Evolutionary conservation across 2,113 vertebrate genomes (phyloP), one percentile per base, ranked within the genome.

Genomic region (Gallinago paraguaiae): DNA sequence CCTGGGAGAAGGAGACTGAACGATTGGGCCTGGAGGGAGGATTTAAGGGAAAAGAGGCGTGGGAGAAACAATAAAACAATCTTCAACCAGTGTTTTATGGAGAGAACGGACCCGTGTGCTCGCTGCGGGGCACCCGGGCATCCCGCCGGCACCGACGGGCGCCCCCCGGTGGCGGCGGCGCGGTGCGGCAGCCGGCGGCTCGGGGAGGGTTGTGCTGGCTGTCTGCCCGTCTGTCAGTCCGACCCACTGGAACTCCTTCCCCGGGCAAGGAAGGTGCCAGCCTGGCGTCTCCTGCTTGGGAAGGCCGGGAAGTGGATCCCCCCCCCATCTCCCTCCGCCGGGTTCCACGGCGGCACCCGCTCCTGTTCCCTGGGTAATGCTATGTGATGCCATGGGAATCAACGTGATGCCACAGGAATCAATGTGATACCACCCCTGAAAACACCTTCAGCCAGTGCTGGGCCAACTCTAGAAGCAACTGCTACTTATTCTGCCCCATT

Each of bases 351-450:
- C 39, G 4, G 16, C 27, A 4, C 2, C 23, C 1, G n/a, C 37
- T 35, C 23, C 0, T 3, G 45, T 5, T 19, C 23, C 30, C 48
- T 4, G 13, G 23, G 33, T 0, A 16, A 33, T 13, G 3, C 9
- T 20, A 20, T 23, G 63, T 9, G 39, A 19, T 22, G 37, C 16
- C 59, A 10, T 9, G 13, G 46, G 18, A 46, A 46, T 20, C 45
- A 10, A 19, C 4, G 45, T 46, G 45, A 18, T 20, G 9, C 45
- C 18, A 20, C 8, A 9, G 45, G 28, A 43, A 65, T 22, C 28
- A 31, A 11, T 0, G 27, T 0, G 4, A 3, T 11, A 11, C 1
- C 31, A 2, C 3, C 33, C 45, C 39, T 2, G 1, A 51, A 60
- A 57, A 10, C 12, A 27, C 54, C 35, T 57, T 27, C 33, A 15